Evolutionary conservation across 64 coral and sea anemone genomes (phyloP).

Genomic region (Hydrozoanthus tunicans): DNA sequence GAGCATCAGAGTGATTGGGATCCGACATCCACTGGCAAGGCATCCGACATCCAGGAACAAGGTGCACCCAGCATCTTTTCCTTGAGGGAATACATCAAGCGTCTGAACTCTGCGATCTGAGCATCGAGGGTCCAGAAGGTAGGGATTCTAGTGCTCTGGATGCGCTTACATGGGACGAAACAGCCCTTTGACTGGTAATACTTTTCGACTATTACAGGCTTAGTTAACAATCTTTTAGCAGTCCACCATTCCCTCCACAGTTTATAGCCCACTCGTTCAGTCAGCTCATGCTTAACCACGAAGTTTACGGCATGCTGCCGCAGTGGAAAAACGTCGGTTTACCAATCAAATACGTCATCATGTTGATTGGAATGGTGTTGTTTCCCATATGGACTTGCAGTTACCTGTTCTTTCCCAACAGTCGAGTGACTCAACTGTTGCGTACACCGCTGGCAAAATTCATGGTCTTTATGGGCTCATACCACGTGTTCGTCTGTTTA

Average conservation of each 20-base stretch:
- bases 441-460: conserved; percentile 48
- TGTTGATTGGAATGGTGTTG: neutral
- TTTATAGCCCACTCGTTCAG: conserved; percentile 51
- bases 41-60: no score
- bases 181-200: no score
- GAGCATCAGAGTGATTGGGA: no score
- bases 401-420: conserved; percentile 35
- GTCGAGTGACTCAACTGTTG: conserved; percentile 18
- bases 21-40: no score
- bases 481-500: conserved; percentile 30
- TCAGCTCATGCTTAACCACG: conserved; percentile 37
- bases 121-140: no score
- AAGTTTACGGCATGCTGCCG: conserved; percentile 30
- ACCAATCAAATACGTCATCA: conserved; percentile 21
- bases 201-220: no score
- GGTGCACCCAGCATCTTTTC: no score
- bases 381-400: conserved; percentile 34
- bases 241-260: neutral
- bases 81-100: no score
- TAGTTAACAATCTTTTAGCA: neutral
- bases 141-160: no score
- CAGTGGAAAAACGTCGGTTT: conserved; percentile 7
- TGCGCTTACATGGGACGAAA: no score
- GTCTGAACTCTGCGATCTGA: no score
- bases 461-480: conserved; percentile 40